A percentile compares a stretch with the other conserved stretches of the same genome.
Conservation (phyloP, 2,113 vertebrate genomes). For the Dicerorhinus sumatrensis region DNA sequence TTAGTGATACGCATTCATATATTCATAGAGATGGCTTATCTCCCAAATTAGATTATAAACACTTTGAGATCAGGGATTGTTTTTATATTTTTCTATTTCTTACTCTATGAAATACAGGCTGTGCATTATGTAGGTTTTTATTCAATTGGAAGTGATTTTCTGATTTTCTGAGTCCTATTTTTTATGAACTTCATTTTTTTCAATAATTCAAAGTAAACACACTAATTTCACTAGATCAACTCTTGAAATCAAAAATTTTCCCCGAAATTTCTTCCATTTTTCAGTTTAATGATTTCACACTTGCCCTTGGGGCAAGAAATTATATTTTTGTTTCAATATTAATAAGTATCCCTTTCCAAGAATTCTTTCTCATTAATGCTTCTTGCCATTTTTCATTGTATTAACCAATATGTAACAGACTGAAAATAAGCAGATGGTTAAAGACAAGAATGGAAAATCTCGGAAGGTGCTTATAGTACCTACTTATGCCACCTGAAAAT, state of each 20-base stretch:
- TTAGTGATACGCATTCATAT: neutral
- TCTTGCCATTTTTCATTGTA: constrained; percentile 2
- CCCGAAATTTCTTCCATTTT: too few species aligned
- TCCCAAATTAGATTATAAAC: neutral
- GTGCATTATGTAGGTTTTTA: neutral
- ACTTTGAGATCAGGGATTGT: neutral
- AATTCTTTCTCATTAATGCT: neutral
- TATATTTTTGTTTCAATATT: constrained; percentile 35
- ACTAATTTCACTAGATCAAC: neutral
- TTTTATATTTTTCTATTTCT: constrained; percentile 7
- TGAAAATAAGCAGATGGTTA: constrained; percentile 17
- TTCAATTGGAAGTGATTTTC: constrained; percentile 10
- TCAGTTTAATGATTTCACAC: constrained; percentile 43
- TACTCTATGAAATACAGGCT: neutral
- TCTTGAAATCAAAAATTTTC: constrained; percentile 7
- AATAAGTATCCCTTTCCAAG: neutral
- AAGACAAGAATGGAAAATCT: constrained; percentile 8
- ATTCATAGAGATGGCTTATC: neutral
- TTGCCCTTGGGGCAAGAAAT: constrained; percentile 18
- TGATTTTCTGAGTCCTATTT: neutral
- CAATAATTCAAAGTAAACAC: constrained; percentile 3
- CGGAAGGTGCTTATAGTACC: neutral
- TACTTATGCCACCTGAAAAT: constrained; percentile 12
- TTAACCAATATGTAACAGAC: neutral
- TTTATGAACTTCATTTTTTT: constrained; percentile 41